These are phyloP conservation scores for Aspiorhynchus laticeps DNA, from an alignment of 2,113 vertebrate species.

Conservation along the genomic window DNA sequence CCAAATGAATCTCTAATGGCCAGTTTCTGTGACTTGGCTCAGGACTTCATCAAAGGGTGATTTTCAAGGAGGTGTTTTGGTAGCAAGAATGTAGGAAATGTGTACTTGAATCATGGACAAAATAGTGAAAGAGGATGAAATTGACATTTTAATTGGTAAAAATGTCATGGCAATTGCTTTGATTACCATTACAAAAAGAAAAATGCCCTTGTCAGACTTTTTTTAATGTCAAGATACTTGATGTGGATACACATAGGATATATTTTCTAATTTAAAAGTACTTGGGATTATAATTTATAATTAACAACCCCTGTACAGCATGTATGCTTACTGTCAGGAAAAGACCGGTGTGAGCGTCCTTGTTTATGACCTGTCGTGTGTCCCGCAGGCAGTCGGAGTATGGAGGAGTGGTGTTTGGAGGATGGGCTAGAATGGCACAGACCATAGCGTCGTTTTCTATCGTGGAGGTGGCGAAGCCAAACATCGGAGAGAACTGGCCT, in stretches of 20 bases:
- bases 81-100: no score
- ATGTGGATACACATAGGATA: background rate
- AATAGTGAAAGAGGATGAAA: no score
- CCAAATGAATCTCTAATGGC: background rate
- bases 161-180: no score
- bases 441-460: conserved; percentile 93
- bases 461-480: conserved; percentile 96
- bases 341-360: background rate
- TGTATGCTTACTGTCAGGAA: no score
- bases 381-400: conserved; percentile 86
- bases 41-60: background rate
- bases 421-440: conserved; percentile 98
- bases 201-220: no score
- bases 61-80: background rate
- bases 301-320: background rate
- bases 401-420: conserved; percentile 92
- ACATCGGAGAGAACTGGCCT: conserved; percentile 98
- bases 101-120: no score
- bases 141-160: no score
- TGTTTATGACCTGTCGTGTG: background rate
- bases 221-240: no score
- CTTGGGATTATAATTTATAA: background rate
- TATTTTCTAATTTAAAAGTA: background rate
- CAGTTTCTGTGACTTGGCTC: background rate
- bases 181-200: no score